phyloP scores from a whole-genome alignment of 2,113 vertebrate genomes.

The Accipiter cooperii region DNA sequence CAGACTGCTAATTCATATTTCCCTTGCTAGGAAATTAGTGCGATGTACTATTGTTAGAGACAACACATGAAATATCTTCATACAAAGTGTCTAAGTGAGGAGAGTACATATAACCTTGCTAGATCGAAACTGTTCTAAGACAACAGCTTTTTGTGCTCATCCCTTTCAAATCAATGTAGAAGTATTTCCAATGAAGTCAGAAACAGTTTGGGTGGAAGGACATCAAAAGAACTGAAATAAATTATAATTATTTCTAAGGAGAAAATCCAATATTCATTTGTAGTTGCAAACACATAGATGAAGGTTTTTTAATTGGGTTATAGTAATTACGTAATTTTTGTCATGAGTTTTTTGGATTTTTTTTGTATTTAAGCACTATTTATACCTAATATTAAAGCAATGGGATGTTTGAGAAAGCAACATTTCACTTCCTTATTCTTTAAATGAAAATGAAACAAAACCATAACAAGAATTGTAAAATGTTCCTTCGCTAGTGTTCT shows the following conservation, averaged over 20 bases:
- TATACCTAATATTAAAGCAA: not conserved
- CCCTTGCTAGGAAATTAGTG: not conserved
- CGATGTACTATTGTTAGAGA: not conserved
- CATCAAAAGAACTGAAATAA: not conserved
- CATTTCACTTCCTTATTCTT: not conserved
- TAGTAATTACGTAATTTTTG: not conserved
- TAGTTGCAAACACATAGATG: not conserved
- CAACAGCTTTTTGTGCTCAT: not conserved
- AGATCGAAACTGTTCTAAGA: not conserved
- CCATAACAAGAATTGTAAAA: not conserved
- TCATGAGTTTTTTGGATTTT: not conserved
- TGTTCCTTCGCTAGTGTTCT: accelerated
- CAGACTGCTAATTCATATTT: not conserved
- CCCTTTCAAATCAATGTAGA: not conserved
- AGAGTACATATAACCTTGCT: not conserved
- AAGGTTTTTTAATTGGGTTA: not conserved
- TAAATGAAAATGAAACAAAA: not conserved
- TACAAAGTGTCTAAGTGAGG: not conserved
- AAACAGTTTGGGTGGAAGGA: not conserved
- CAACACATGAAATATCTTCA: not conserved
- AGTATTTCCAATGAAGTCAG: not conserved
- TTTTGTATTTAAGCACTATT: not conserved
- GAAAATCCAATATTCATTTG: not conserved
- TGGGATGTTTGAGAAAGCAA: not conserved
- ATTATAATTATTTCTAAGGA: not conserved